A percentile compares a stretch with the other conserved stretches of the same genome.
phyloP scores from a whole-genome alignment of 2,113 vertebrate species.

The Callithrix jacchus region DNA sequence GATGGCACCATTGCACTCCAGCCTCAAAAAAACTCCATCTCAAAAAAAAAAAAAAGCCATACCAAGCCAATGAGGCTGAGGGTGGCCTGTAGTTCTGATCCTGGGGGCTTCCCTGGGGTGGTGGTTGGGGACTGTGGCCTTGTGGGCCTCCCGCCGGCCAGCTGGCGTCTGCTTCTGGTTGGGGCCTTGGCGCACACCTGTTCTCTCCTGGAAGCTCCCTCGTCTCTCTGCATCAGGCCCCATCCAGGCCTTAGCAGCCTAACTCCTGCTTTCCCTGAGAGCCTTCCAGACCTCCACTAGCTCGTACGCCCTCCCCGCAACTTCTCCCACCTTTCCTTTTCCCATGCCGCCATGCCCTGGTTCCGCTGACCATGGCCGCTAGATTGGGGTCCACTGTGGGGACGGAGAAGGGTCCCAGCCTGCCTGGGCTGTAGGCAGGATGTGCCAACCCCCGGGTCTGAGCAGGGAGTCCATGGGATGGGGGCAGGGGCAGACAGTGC shows the following conservation, averaged over 20 bases:
- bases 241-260: not conserved
- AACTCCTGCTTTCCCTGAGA: not conserved
- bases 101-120: not conserved
- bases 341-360: not conserved
- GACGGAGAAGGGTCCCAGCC: not conserved
- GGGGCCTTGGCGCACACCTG: not conserved
- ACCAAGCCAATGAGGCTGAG: not conserved
- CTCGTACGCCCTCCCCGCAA: rapidly evolving
- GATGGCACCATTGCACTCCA: too few relatives aligned
- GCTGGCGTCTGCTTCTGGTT: not conserved
- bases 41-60: not conserved
- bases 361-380: not conserved
- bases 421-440: too few relatives aligned
- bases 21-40: too few relatives aligned
- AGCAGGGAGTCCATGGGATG: not conserved
- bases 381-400: not conserved
- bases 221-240: not conserved
- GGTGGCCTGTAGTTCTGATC: rapidly evolving
- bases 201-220: not conserved
- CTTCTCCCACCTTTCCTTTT: not conserved
- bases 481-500: not conserved
- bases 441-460: not conserved
- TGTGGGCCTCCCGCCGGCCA: not conserved
- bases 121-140: not conserved
- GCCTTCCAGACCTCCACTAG: not conserved